Percentiles rank a stretch among this genome's conserved stretches.
phyloP scores from a whole-genome alignment of 2,888 invertebrate species.

The Seira ritae region DNA sequence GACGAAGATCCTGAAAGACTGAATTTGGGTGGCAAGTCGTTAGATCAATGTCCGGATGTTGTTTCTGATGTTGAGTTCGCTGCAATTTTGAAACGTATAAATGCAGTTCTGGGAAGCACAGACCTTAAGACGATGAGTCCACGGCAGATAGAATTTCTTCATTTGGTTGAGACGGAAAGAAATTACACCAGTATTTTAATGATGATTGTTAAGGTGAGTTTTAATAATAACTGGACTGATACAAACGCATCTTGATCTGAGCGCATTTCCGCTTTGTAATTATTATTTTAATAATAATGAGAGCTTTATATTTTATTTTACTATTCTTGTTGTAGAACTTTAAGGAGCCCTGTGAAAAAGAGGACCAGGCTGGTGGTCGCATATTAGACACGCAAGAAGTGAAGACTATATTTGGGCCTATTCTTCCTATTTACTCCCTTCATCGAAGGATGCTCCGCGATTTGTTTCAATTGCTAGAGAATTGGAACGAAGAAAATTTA shows the following conservation, averaged over 20 bases:
- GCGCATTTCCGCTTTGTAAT: too few relatives aligned
- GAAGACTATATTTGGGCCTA: slow-evolving; percentile 95
- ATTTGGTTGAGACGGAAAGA: slow-evolving; percentile 96
- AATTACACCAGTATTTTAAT: slow-evolving; percentile 97
- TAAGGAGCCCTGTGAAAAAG: slow-evolving; percentile 93
- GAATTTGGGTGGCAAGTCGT: slow-evolving; percentile 70
- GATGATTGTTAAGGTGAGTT: slow-evolving; percentile 90
- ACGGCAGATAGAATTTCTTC: slow-evolving; percentile 90
- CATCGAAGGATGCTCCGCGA: slow-evolving; percentile 86
- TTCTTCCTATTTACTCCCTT: slow-evolving; percentile 95
- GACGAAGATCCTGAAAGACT: slow-evolving; percentile 78
- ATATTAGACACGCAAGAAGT: slow-evolving; percentile 93
- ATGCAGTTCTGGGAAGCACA: slow-evolving; percentile 55
- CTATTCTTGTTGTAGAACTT: slow-evolving; percentile 84
- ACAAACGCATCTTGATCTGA: too few relatives aligned
- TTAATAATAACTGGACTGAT: not conserved
- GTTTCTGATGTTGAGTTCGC: slow-evolving; percentile 69
- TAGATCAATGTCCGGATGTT: slow-evolving; percentile 66
- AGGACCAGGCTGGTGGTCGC: slow-evolving; percentile 86
- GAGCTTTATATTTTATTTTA: slow-evolving; percentile 26
- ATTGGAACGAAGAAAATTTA: slow-evolving; percentile 92
- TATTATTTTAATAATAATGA: too few relatives aligned
- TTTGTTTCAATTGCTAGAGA: slow-evolving; percentile 81
- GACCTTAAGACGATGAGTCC: slow-evolving; percentile 84
- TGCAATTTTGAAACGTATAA: slow-evolving; percentile 66